These are phyloP conservation scores for Meloidogyne hapla DNA, from an alignment of 1,140 invertebrate species.

Conservation along the genomic window DNA sequence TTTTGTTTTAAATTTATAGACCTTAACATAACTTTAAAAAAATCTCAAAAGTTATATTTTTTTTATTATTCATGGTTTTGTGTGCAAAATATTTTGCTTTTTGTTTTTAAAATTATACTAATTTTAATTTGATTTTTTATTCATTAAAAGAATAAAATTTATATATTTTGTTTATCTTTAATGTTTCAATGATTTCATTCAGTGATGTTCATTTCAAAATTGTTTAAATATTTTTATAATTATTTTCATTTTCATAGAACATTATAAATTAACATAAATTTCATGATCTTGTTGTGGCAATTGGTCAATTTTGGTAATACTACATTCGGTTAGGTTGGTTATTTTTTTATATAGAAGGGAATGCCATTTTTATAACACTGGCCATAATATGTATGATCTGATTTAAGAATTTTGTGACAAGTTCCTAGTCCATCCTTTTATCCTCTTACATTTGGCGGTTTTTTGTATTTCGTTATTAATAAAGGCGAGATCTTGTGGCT, in stretches of 20 bases:
- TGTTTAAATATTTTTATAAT: not conserved
- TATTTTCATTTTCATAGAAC: not conserved
- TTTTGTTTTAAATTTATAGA: not conserved
- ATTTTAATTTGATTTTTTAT: not conserved
- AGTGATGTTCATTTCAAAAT: slow-evolving; percentile 5
- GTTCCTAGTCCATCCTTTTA: too few relatives aligned
- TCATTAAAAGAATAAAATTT: not conserved
- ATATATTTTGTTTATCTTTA: not conserved
- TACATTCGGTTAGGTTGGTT: too few relatives aligned
- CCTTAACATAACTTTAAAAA: not conserved
- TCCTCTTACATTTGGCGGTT: too few relatives aligned
- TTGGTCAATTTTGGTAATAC: too few relatives aligned
- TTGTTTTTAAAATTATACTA: too few relatives aligned
- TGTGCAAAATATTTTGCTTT: not conserved
- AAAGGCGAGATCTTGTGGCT: too few relatives aligned
- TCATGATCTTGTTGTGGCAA: not conserved
- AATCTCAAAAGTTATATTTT: not conserved
- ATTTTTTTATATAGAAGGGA: too few relatives aligned
- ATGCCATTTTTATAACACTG: too few relatives aligned
- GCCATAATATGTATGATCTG: too few relatives aligned
- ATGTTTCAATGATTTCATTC: not conserved
- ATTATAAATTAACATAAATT: too few relatives aligned
- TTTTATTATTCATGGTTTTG: not conserved
- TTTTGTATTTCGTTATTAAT: not conserved
- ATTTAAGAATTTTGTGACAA: too few relatives aligned